These are phyloP conservation scores for Muscidifurax raptorellus DNA, from an alignment of 1,140 invertebrate genomes.

Conservation along the genomic window DNA sequence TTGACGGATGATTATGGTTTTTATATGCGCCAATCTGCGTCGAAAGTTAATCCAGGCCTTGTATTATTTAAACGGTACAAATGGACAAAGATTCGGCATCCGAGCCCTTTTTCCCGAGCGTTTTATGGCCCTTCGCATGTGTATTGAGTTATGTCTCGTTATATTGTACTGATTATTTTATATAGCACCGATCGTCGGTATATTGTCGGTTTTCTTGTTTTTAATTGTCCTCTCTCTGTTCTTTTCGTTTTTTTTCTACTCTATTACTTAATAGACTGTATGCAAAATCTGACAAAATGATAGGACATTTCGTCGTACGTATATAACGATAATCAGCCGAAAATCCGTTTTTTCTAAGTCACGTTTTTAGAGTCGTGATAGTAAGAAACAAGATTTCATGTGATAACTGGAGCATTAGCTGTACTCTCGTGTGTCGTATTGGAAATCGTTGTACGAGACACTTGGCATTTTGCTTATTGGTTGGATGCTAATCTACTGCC, in stretches of 20 bases:
- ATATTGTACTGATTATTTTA: slow-evolving; percentile 40
- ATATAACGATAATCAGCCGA: slow-evolving; percentile 44
- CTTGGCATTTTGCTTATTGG: slow-evolving; percentile 20
- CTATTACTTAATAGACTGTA: slow-evolving; percentile 54
- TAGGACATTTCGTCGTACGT: slow-evolving; percentile 25
- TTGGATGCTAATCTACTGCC: slow-evolving; percentile 50
- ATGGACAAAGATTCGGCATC: slow-evolving; percentile 5
- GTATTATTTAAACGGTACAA: neutral
- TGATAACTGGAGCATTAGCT: slow-evolving; percentile 51
- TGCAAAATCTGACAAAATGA: slow-evolving; percentile 26
- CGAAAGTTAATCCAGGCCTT: slow-evolving; percentile 28
- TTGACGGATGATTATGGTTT: neutral
- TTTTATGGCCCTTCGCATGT: slow-evolving; percentile 13
- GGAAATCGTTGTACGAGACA: slow-evolving; percentile 49
- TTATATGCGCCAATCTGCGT: neutral
- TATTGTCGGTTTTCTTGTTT: slow-evolving; percentile 21
- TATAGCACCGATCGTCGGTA: slow-evolving; percentile 2
- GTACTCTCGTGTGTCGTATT: slow-evolving; percentile 43
- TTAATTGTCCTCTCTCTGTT: slow-evolving; percentile 27
- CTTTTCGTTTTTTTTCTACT: slow-evolving; percentile 52
- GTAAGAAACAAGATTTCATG: slow-evolving; percentile 47
- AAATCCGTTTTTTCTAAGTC: slow-evolving; percentile 44
- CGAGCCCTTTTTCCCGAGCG: neutral
- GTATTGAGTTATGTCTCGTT: slow-evolving; percentile 26
- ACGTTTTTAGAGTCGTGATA: slow-evolving; percentile 35